Evolutionary conservation across 1,140 invertebrate species (phyloP).

Genomic region (Pemphigus obesinymphae): DNA sequence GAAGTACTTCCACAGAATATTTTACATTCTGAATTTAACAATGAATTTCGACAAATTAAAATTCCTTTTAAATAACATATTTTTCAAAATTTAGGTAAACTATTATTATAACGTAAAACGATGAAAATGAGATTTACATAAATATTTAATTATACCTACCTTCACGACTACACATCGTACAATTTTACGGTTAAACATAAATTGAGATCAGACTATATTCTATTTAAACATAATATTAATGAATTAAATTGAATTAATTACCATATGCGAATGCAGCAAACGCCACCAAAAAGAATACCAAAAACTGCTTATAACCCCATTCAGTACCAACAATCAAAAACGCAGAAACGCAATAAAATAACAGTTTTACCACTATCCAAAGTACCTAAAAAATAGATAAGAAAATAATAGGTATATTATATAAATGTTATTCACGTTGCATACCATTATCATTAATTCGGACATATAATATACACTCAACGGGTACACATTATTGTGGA

Average conservation of each 20-base stretch:
- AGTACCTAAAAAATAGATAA: neutral
- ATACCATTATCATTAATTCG: neutral
- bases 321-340: neutral
- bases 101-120: too few relatives aligned
- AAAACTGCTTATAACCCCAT: neutral
- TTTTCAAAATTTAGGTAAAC: too few relatives aligned
- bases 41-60: too few relatives aligned
- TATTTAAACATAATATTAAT: too few relatives aligned
- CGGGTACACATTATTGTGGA: conserved; percentile 61
- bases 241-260: neutral
- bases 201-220: too few relatives aligned
- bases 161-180: too few relatives aligned
- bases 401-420: neutral
- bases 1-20: too few relatives aligned
- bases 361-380: neutral
- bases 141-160: too few relatives aligned
- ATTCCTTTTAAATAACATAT: too few relatives aligned
- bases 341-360: neutral
- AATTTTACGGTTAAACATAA: too few relatives aligned
- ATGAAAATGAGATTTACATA: too few relatives aligned
- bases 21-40: too few relatives aligned
- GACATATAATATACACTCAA: conserved; percentile 49
- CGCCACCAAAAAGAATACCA: neutral
- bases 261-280: neutral
- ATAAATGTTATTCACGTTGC: neutral